Percentiles rank a stretch among this genome's conserved stretches.
phyloP scores from a whole-genome alignment of 2,888 invertebrate species.

The Creontiades dilutus region DNA sequence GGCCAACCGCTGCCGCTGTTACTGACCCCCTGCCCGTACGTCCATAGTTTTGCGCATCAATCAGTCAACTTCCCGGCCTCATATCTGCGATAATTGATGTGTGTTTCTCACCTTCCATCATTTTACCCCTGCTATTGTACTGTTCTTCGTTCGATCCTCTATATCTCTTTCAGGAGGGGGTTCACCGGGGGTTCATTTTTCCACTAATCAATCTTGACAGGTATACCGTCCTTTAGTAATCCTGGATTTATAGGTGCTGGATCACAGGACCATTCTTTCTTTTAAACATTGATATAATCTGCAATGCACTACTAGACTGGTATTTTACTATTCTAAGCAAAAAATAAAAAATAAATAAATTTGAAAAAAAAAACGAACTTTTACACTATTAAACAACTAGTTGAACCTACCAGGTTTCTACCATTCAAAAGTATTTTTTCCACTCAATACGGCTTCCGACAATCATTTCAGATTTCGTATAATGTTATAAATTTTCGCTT shows the following conservation, averaged over 20 bases:
- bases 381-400: too few relatives aligned
- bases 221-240: background rate
- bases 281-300: background rate
- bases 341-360: too few relatives aligned
- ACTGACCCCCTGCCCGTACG: constrained; percentile 77
- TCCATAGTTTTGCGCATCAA: constrained; percentile 44
- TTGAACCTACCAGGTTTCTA: too few relatives aligned
- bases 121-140: constrained; percentile 36
- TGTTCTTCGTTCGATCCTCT: constrained; percentile 63
- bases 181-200: constrained; percentile 12
- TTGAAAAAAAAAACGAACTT: too few relatives aligned
- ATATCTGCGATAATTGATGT: constrained; percentile 49
- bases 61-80: constrained; percentile 48
- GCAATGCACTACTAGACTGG: background rate
- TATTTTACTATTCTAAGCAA: too few relatives aligned
- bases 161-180: constrained; percentile 19
- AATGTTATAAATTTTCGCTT: too few relatives aligned
- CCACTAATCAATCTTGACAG: constrained; percentile 4
- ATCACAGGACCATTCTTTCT: background rate
- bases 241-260: background rate
- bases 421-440: too few relatives aligned
- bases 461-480: too few relatives aligned
- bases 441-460: too few relatives aligned
- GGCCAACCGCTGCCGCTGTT: constrained; percentile 86
- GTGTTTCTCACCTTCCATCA: constrained; percentile 46